These are phyloP conservation scores for Julus scandinavius DNA, from an alignment of 2,888 invertebrate genomes.

Conservation along the genomic window DNA sequence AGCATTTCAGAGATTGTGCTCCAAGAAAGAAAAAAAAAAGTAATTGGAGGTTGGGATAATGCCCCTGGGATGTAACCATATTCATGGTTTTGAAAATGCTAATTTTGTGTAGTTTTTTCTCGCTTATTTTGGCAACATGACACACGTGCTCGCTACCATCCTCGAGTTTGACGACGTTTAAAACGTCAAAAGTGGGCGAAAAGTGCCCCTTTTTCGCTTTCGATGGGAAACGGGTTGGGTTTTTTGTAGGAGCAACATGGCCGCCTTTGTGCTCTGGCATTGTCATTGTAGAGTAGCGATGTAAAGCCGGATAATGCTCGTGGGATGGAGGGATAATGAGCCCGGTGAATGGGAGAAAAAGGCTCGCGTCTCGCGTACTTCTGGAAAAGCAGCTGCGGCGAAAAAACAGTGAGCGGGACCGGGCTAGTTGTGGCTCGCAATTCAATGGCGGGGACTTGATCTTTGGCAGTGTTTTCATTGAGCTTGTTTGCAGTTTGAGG, in stretches of 20 bases:
- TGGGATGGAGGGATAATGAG: not conserved
- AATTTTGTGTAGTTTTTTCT: not conserved
- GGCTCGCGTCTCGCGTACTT: not conserved
- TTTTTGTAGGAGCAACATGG: constrained; percentile 7
- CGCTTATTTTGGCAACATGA: constrained; percentile 46
- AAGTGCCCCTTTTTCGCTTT: not conserved
- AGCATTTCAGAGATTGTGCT: no score
- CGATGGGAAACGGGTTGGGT: not conserved
- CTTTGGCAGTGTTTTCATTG: constrained; percentile 39
- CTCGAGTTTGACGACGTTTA: not conserved
- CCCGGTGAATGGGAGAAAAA: not conserved
- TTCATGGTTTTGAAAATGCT: not conserved
- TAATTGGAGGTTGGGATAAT: no score
- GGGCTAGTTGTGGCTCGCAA: not conserved
- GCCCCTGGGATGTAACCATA: no score
- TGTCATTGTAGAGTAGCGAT: constrained; percentile 37
- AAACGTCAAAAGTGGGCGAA: not conserved
- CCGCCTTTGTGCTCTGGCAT: constrained; percentile 26
- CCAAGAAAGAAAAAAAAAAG: no score
- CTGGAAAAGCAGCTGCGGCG: constrained; percentile 22
- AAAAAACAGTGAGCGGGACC: not conserved
- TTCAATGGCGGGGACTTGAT: constrained; percentile 21
- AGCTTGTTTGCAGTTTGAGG: constrained; percentile 28
- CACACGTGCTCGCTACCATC: not conserved
- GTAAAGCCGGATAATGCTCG: constrained; percentile 20